Base-by-base conservation (phyloP, 2,113 vertebrate genomes). In the Pteronura brasiliensis region DNA sequence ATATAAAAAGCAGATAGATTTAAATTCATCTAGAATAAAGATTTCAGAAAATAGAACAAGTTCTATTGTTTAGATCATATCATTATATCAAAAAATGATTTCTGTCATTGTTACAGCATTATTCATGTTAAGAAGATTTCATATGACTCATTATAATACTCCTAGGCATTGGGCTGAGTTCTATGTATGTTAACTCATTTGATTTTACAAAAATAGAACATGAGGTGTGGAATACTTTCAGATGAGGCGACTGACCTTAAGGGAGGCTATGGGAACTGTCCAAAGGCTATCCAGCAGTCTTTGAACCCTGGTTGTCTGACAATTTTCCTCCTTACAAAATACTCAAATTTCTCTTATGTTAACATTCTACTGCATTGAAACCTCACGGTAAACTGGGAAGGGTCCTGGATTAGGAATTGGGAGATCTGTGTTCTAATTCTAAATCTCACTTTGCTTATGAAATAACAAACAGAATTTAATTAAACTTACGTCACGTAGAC, bases 11-110 rank as follows among this genome's bases (percentile, higher is more conserved):
- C 29, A 67, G 69, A 72, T 39, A 47, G 57, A 72, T 92, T 96
- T 94, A 57, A 88, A 87, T 88, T 90, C 12, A 61, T 76, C 59
- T 71, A 61, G 36, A 97, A 88, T 79, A 34, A 87, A 90, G 44
- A 88, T 65, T 81, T 88, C 17, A 77, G 34, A 84, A 93, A 82
- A 57, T 61, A 85, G 61, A 85, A 27, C 8, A 82, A 21, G 10
- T n/a, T 91, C 23, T 69, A 36, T 83, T 97, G 23, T 86, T 96
- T 42, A 91, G 52, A 86, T 2, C 36, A 87, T 14, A 82, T 59
- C 36, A 63, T 92, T 63, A 77, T 44, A 61, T 11, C 39, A 77
- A 69, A 77, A 9, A 93, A 65, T 47, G 55, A 83, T 87, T 94
- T 76, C 67, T 88, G 42, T 57, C 29, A 63, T 84, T 91, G 13